phyloP scores from a whole-genome alignment of 2,888 invertebrate genomes.

The Chesias legatella region DNA sequence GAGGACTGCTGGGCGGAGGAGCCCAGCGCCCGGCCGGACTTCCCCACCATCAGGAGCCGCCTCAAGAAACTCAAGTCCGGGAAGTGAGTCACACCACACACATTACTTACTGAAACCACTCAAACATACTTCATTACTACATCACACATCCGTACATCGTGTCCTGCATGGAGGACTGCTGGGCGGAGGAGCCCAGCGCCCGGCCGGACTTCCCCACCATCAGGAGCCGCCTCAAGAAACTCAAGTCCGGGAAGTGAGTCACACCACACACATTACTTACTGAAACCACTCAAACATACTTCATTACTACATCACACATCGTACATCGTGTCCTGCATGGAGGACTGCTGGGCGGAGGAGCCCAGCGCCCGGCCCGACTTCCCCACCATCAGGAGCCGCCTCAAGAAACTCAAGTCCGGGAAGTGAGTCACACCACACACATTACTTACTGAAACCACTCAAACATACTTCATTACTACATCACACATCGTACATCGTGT shows the following conservation, averaged over 20 bases:
- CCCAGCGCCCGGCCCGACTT: constrained; percentile 93
- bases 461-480: no score
- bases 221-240: constrained; percentile 89
- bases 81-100: constrained; percentile 81
- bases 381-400: constrained; percentile 85
- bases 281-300: no score
- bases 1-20: constrained; percentile 94
- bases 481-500: constrained; percentile 87
- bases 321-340: constrained; percentile 90
- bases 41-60: constrained; percentile 86
- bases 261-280: no score
- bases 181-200: constrained; percentile 91
- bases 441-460: no score
- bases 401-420: constrained; percentile 95
- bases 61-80: constrained; percentile 95
- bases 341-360: constrained; percentile 94
- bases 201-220: constrained; percentile 93
- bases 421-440: constrained; percentile 81
- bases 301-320: no score
- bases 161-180: constrained; percentile 92
- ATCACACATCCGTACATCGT: no score
- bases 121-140: no score
- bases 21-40: constrained; percentile 91
- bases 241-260: constrained; percentile 92
- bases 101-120: no score